Conservation (phyloP, 30 jellyfish, hydroid and myxozoan genomes). For the Phacellophora camtschatica region DNA sequence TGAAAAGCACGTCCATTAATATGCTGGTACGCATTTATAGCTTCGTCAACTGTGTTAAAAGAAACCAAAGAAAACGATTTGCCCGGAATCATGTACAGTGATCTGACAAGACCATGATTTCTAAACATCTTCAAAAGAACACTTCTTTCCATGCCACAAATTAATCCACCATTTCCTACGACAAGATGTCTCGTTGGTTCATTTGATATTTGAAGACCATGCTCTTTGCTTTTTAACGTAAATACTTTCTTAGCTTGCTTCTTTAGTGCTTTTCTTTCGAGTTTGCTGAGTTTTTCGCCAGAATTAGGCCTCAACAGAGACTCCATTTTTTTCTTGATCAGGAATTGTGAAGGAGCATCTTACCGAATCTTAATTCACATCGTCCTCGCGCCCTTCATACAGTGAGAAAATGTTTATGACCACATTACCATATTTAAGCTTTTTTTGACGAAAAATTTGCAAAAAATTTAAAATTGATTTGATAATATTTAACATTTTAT, state of each 20-base stretch:
- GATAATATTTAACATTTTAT: no score
- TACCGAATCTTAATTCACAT: no score
- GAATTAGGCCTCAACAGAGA: neutral
- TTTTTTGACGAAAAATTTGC: no score
- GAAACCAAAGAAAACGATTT: slow-evolving; percentile 75
- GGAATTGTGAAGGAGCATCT: no score
- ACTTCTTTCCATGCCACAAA: slow-evolving; percentile 79
- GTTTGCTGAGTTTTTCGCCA: slow-evolving; percentile 35
- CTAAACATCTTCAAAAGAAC: slow-evolving; percentile 50
- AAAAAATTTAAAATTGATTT: no score
- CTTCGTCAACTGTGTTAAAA: slow-evolving; percentile 15
- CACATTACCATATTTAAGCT: no score
- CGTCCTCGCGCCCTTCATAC: no score
- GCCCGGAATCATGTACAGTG: slow-evolving; percentile 73
- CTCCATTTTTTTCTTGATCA: slow-evolving; percentile 49
- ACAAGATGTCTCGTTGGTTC: slow-evolving; percentile 80
- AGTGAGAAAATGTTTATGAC: no score
- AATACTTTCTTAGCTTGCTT: slow-evolving; percentile 70
- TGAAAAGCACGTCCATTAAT: slow-evolving; percentile 62
- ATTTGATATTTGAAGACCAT: slow-evolving; percentile 43
- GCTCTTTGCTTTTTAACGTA: slow-evolving; percentile 43
- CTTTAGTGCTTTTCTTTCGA: slow-evolving; percentile 66
- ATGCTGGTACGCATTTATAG: slow-evolving; percentile 38
- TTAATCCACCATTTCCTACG: slow-evolving; percentile 89
- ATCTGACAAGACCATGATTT: slow-evolving; percentile 49